Base-by-base conservation (phyloP, 2,797 vertebrate species). In the Syndactyla subalaris region DNA sequence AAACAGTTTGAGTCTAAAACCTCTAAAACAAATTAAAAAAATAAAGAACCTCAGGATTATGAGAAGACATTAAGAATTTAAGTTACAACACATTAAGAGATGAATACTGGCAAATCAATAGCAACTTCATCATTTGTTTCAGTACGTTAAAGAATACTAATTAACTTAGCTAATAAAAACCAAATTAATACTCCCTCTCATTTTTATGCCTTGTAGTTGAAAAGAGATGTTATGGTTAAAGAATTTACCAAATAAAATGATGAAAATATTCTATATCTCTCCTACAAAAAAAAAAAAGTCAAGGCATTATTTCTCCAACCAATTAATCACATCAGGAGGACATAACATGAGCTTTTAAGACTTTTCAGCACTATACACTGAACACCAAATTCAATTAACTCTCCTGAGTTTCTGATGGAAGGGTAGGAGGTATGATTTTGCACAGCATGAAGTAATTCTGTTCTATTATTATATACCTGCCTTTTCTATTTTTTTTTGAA, bases 291-390 rank as follows among this genome's bases (percentile, higher is more conserved):
- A 54, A 65, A 68, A 10, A 12, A 48, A 27, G 39, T 34, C 84
- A 85, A 77, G 30, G 36, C 52, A 43, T 62, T 92, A 61, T 63
- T 92, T 86, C 65, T 71, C 65, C 43, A 77, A 72, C 36, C 81
- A 89, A 71, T 94, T 66, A 88, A 95, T 92, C 86, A 66, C 86
- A 88, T 90, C 86, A 92, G 52, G 86, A 92, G 79, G 77, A 85
- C 46, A 62, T 55, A 68, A 70, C 52, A 51, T 22, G 85, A 84
- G 52, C 76, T 63, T 79, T 58, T 32, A 77, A 43, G 62, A 91
- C 55, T 79, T 88, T 89, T 65, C 79, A 89, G 48, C 16, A 29
- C 52, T 76, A 14, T 49, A 73, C 43, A 85, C 34, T 65, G 66
- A 88, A 67, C 32, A 88, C 4, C 39, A 88, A 61, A 83, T 71